Conservation (phyloP, 2,888 invertebrate genomes). For the Tipula confusa region DNA sequence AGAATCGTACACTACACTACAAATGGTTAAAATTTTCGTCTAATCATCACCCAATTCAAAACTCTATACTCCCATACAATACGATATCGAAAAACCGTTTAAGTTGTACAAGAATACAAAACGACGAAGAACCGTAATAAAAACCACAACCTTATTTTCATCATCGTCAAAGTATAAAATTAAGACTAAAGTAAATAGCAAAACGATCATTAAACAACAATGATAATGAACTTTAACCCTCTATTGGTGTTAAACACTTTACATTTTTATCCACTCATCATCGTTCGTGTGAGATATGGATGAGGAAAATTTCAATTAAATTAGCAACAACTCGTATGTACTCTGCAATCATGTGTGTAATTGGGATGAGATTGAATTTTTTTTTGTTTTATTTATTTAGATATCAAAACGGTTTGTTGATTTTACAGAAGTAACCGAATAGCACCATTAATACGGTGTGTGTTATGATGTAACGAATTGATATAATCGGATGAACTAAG, state of each 20-base stretch:
- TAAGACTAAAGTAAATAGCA: not conserved
- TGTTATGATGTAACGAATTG: too few relatives aligned
- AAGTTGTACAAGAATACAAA: not conserved
- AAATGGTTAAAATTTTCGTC: not conserved
- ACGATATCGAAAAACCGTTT: not conserved
- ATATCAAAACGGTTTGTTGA: too few relatives aligned
- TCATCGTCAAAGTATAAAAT: not conserved
- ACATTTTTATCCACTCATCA: not conserved
- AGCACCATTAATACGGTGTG: too few relatives aligned
- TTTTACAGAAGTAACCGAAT: too few relatives aligned
- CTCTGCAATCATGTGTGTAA: too few relatives aligned
- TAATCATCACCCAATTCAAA: not conserved
- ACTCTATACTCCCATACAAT: not conserved
- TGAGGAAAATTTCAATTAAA: not conserved
- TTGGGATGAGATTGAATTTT: too few relatives aligned
- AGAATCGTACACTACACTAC: too few relatives aligned
- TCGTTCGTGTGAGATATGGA: not conserved
- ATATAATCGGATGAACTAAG: too few relatives aligned
- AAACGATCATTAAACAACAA: not conserved
- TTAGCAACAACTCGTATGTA: not conserved
- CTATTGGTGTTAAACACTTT: not conserved
- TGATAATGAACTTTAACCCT: conserved; percentile 20
- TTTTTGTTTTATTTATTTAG: too few relatives aligned
- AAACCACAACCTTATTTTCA: not conserved
- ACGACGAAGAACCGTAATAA: not conserved